These are phyloP conservation scores for Leucophenga montana DNA, from an alignment of 2,888 invertebrate species.

Conservation along the genomic window DNA sequence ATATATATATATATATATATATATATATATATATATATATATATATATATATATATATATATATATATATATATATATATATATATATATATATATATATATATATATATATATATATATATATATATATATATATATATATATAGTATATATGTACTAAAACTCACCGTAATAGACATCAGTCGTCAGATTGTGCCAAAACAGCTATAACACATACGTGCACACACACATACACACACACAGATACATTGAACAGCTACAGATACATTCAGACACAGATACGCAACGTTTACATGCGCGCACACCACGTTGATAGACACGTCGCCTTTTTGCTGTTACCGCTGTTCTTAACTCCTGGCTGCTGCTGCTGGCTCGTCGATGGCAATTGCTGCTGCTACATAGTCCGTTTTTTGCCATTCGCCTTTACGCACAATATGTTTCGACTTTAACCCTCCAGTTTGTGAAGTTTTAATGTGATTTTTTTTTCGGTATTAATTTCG, in stretches of 20 bases:
- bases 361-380: no score
- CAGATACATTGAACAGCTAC: no score
- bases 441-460: slow-evolving; percentile 60
- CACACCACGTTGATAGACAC: not conserved
- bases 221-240: not conserved
- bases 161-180: no score
- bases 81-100: slow-evolving; percentile 37
- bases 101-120: slow-evolving; percentile 45
- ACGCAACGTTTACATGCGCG: not conserved
- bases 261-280: not conserved
- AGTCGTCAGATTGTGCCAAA: slow-evolving; percentile 39
- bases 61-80: slow-evolving; percentile 37
- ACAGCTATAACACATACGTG: no score
- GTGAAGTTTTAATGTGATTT: slow-evolving; percentile 58
- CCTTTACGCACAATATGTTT: slow-evolving; percentile 66
- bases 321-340: not conserved
- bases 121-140: slow-evolving; percentile 19
- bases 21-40: slow-evolving; percentile 17
- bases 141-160: slow-evolving; percentile 43
- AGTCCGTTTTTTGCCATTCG: slow-evolving; percentile 45
- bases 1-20: slow-evolving; percentile 11
- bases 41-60: slow-evolving; percentile 46
- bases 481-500: slow-evolving; percentile 63
- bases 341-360: no score
- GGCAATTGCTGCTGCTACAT: slow-evolving; percentile 35